These are phyloP conservation scores for Bombus soroeensis DNA, from an alignment of 1,140 invertebrate species.

Conservation along the genomic window DNA sequence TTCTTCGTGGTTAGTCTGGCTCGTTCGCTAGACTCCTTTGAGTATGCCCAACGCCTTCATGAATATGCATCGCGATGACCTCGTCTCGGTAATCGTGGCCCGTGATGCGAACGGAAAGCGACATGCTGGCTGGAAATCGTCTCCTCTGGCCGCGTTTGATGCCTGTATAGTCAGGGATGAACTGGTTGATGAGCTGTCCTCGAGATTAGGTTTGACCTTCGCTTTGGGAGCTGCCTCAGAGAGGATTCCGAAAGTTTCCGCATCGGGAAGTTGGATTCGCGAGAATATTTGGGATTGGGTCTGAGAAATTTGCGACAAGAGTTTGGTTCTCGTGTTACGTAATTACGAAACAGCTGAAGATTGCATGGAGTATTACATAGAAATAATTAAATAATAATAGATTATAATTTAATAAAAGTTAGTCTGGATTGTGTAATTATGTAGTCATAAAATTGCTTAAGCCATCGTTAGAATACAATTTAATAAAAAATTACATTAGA, in stretches of 20 bases:
- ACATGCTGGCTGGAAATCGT: not conserved
- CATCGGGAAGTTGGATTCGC: not conserved
- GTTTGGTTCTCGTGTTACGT: not conserved
- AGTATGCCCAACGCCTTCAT: not conserved
- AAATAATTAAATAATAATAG: no score
- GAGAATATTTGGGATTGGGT: not conserved
- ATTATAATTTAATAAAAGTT: no score
- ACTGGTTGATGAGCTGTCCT: not conserved
- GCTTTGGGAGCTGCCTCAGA: not conserved
- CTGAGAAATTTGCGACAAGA: not conserved
- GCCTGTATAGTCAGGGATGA: not conserved
- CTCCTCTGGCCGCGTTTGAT: not conserved
- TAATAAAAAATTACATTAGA: no score
- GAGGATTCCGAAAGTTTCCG: not conserved
- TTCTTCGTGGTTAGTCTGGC: not conserved
- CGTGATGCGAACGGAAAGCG: conserved; percentile 10
- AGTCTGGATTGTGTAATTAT: no score
- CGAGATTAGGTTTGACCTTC: conserved; percentile 36
- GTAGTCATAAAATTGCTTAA: no score
- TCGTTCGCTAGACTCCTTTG: conserved; percentile 12
- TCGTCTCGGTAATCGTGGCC: not conserved
- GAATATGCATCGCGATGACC: conserved; percentile 38
- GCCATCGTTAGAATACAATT: no score
- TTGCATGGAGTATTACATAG: no score
- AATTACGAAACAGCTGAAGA: not conserved